Evolutionary conservation across 2,888 invertebrate species (phyloP).

Genomic region (Notocelia uddmanniana): DNA sequence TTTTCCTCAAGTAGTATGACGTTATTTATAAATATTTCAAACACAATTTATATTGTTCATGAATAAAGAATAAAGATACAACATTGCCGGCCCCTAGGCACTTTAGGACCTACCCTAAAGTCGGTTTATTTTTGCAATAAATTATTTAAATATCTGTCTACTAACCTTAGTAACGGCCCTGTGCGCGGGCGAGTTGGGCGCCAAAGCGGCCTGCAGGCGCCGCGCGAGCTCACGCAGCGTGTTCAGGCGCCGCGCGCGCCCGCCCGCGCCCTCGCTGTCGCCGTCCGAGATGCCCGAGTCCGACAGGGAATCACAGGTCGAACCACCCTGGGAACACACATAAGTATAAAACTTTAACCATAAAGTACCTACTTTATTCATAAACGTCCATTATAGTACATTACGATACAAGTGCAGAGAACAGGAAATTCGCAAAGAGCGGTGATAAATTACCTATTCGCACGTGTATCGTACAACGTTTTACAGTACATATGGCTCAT

Average conservation of each 20-base stretch:
- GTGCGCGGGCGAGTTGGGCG: constrained; percentile 89
- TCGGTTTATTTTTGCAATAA: not conserved
- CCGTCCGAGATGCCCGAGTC: constrained; percentile 93
- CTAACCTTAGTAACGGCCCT: constrained; percentile 87
- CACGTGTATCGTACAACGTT: too few relatives aligned
- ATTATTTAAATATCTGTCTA: not conserved
- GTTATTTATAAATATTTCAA: too few relatives aligned
- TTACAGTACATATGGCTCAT: too few relatives aligned
- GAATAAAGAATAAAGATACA: too few relatives aligned
- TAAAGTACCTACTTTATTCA: too few relatives aligned
- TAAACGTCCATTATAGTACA: too few relatives aligned
- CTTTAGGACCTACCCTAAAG: too few relatives aligned
- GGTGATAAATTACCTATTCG: too few relatives aligned
- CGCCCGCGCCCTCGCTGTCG: constrained; percentile 87
- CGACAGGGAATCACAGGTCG: constrained; percentile 88
- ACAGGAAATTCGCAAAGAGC: too few relatives aligned
- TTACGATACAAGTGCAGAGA: too few relatives aligned
- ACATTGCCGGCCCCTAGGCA: not conserved
- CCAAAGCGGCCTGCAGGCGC: constrained; percentile 88
- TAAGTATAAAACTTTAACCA: not conserved
- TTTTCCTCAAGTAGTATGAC: too few relatives aligned
- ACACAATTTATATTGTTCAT: too few relatives aligned
- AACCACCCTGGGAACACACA: constrained; percentile 68
- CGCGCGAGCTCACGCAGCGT: constrained; percentile 88
- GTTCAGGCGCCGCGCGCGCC: constrained; percentile 88